phyloP scores from a whole-genome alignment of 2,797 vertebrate genomes.

The Fratercula arctica region DNA sequence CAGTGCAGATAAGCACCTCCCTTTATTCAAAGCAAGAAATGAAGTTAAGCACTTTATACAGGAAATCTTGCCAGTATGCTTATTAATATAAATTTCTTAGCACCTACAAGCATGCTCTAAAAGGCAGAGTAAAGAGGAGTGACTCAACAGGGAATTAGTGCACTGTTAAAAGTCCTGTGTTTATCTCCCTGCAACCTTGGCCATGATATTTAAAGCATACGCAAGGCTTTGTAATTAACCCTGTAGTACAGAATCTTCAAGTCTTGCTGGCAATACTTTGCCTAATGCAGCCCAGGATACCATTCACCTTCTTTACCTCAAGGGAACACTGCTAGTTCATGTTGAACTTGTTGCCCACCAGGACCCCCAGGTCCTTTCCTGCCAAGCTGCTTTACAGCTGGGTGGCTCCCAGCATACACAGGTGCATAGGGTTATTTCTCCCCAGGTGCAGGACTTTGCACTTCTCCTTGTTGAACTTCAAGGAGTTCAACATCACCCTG shows the following conservation, averaged over 20 bases:
- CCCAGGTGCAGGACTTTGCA: background rate
- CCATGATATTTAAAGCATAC: background rate
- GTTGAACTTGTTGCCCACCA: background rate
- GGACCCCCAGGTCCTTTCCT: background rate
- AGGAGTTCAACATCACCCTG: background rate
- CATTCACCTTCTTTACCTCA: background rate
- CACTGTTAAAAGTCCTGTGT: background rate
- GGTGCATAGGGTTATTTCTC: background rate
- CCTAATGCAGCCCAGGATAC: background rate
- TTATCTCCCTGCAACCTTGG: background rate
- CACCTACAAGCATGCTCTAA: background rate
- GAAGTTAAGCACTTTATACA: background rate
- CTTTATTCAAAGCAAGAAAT: background rate
- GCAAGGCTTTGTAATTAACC: background rate
- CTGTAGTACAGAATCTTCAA: background rate
- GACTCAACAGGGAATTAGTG: background rate
- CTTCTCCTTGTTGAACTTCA: background rate
- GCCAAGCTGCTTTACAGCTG: background rate
- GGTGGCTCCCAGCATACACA: background rate
- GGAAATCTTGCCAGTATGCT: background rate
- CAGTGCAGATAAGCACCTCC: background rate
- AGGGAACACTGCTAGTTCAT: background rate
- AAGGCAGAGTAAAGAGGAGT: background rate
- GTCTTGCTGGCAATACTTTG: too few relatives aligned
- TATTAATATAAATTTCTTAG: constrained; percentile 7